A percentile compares a stretch with the other conserved stretches of the same genome.
Evolutionary conservation across 2,113 vertebrate species (phyloP).

Genomic region (Chaetodon trifascialis): DNA sequence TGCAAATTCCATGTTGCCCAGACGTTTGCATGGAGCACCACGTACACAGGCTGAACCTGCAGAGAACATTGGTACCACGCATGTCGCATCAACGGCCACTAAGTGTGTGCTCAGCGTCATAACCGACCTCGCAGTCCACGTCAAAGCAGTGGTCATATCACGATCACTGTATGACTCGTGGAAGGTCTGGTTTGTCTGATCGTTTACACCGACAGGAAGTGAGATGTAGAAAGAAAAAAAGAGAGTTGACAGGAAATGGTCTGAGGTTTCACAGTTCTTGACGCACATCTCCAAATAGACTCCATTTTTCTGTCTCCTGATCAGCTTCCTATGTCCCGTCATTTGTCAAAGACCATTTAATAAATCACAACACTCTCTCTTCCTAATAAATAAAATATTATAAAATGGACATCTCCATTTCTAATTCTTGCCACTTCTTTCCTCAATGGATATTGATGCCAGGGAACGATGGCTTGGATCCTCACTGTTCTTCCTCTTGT

Average conservation of each 20-base stretch:
- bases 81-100: background rate
- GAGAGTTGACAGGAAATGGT: constrained; percentile 44
- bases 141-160: constrained; percentile 37
- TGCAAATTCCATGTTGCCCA: background rate
- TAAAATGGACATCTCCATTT: background rate
- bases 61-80: background rate
- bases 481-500: background rate
- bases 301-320: background rate
- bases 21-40: too few relatives aligned
- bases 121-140: constrained; percentile 27
- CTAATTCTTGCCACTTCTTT: background rate
- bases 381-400: too few relatives aligned
- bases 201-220: background rate
- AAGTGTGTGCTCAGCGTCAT: constrained; percentile 17
- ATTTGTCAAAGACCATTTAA: background rate
- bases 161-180: constrained; percentile 25
- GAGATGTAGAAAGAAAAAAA: background rate
- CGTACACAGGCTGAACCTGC: background rate
- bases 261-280: constrained; percentile 30
- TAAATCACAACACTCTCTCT: background rate
- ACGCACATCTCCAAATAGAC: background rate
- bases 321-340: background rate
- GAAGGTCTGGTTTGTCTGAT: background rate
- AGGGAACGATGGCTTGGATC: background rate
- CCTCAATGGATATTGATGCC: background rate